phyloP scores from a whole-genome alignment of 2,113 vertebrate species.

The Caloenas nicobarica region DNA sequence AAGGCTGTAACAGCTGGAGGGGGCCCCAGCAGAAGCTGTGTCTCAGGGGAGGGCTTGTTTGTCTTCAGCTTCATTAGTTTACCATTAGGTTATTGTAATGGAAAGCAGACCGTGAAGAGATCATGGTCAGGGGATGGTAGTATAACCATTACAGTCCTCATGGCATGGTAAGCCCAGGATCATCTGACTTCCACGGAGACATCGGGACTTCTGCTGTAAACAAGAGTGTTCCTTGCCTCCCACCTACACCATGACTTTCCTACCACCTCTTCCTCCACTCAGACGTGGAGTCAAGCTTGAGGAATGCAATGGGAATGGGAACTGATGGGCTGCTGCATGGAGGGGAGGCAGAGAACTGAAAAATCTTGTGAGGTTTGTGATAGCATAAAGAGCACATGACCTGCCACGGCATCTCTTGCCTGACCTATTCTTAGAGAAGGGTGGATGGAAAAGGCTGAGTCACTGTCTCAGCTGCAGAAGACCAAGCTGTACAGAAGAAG shows the following conservation, averaged over 20 bases:
- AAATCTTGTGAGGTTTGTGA: neutral
- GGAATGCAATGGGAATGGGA: conserved; percentile 32
- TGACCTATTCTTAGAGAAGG: conserved; percentile 58
- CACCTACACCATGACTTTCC: conserved; percentile 42
- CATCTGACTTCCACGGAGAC: conserved; percentile 28
- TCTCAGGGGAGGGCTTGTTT: neutral
- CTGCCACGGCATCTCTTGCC: conserved; percentile 17
- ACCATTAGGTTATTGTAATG: neutral
- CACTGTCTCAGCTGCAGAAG: conserved; percentile 54
- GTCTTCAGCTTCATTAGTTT: neutral
- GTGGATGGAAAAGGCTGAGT: conserved; percentile 61
- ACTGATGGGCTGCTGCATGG: neutral
- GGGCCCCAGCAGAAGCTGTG: neutral
- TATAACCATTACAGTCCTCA: neutral
- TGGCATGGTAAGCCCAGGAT: neutral
- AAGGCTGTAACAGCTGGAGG: neutral
- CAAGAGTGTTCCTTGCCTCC: conserved; percentile 28
- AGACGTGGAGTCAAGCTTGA: conserved; percentile 53
- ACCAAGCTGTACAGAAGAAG: conserved; percentile 31
- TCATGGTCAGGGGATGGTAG: neutral
- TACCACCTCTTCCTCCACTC: neutral
- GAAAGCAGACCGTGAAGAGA: neutral
- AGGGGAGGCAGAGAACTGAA: neutral
- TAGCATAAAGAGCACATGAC: conserved; percentile 41
- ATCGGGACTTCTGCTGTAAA: neutral